A percentile compares a stretch with the other conserved stretches of the same genome.
These are phyloP conservation scores for Micrastur ruficollis DNA, from an alignment of 2,797 vertebrate genomes.

Conservation along the genomic window DNA sequence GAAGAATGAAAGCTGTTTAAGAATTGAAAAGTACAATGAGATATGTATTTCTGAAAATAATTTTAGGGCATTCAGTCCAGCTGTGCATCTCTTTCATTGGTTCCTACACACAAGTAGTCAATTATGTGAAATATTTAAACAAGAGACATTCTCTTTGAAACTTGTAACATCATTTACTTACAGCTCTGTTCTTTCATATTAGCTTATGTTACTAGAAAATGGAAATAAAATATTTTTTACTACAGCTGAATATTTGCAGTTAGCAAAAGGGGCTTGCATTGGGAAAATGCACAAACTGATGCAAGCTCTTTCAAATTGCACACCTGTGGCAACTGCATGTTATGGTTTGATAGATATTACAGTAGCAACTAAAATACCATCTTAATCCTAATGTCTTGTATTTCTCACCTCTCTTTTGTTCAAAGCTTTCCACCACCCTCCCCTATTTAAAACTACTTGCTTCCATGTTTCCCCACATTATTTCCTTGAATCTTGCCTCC, in stretches of 20 bases:
- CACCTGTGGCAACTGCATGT: not conserved
- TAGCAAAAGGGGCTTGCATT: not conserved
- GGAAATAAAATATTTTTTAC: constrained; percentile 6
- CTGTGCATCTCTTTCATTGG: constrained; percentile 32
- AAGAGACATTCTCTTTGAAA: constrained; percentile 38
- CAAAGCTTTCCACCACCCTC: not conserved
- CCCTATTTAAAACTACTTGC: not conserved
- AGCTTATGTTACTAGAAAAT: constrained; percentile 17
- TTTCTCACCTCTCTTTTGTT: not conserved
- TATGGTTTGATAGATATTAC: constrained; percentile 1
- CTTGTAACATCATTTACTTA: constrained; percentile 2
- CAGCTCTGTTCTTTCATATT: constrained; percentile 22
- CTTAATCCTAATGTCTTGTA: not conserved
- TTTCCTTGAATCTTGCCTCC: constrained; percentile 83
- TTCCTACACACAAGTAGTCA: constrained; percentile 18
- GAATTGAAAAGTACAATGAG: constrained; percentile 47
- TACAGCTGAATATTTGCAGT: not conserved
- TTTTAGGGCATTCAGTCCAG: constrained; percentile 36
- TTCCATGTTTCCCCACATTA: constrained; percentile 46
- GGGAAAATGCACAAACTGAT: not conserved
- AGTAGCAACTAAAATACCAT: not conserved
- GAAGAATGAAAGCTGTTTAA: constrained; percentile 18
- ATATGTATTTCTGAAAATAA: constrained; percentile 45
- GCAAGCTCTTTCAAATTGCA: not conserved
- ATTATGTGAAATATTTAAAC: constrained; percentile 55